Percentiles rank a stretch among this genome's conserved stretches.
phyloP scores from a whole-genome alignment of 2,888 invertebrate species.

The Agrochola circellaris region DNA sequence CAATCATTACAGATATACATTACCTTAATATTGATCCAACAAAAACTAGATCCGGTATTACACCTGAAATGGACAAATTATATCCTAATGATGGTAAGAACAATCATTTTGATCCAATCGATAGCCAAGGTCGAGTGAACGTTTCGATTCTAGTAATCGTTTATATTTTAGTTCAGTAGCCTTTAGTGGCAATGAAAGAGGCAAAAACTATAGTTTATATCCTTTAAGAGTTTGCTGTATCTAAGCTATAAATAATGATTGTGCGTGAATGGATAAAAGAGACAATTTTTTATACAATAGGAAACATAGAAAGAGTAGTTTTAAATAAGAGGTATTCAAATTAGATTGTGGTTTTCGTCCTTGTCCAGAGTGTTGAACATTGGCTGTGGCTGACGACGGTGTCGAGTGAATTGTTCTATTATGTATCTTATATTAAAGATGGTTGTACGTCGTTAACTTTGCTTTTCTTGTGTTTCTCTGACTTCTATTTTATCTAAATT shows the following conservation, averaged over 20 bases:
- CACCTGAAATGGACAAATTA: constrained; percentile 43
- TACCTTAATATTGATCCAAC: constrained; percentile 27
- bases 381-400: background rate
- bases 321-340: background rate
- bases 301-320: background rate
- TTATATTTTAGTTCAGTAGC: constrained; percentile 43
- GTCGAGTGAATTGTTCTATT: constrained; percentile 9
- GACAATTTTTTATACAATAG: background rate
- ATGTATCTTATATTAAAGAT: constrained; percentile 11
- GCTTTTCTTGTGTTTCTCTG: background rate
- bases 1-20: constrained; percentile 32
- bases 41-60: constrained; percentile 59
- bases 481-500: background rate
- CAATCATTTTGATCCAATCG: constrained; percentile 44
- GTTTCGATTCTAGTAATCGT: constrained; percentile 51
- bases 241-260: constrained; percentile 31
- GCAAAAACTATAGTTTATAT: constrained; percentile 48
- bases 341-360: constrained; percentile 18
- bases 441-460: background rate
- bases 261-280: constrained; percentile 4
- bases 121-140: constrained; percentile 67
- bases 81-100: constrained; percentile 35
- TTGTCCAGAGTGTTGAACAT: background rate
- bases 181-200: constrained; percentile 38
- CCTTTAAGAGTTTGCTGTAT: constrained; percentile 8